A percentile compares a stretch with the other conserved stretches of the same genome.
Evolutionary conservation across 2,888 invertebrate genomes (phyloP).

Genomic region (Andrena trimmerana): DNA sequence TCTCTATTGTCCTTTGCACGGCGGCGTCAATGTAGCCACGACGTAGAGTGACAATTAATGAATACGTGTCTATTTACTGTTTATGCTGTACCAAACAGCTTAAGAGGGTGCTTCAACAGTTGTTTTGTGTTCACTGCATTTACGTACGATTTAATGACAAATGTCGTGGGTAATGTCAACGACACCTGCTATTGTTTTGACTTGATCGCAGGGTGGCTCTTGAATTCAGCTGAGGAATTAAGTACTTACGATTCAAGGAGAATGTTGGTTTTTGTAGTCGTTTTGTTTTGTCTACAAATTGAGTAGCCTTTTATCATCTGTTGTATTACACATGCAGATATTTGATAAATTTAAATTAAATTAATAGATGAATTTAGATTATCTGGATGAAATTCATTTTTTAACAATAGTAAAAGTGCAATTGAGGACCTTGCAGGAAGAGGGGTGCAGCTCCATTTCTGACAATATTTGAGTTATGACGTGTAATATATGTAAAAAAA

Average conservation of each 20-base stretch:
- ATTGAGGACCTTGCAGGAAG: too few species aligned
- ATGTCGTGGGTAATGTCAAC: constrained; percentile 22
- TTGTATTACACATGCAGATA: too few species aligned
- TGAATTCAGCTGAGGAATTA: constrained; percentile 12
- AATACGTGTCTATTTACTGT: constrained; percentile 21
- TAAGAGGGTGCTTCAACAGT: constrained; percentile 14
- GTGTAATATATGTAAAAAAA: too few species aligned
- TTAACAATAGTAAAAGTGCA: too few species aligned
- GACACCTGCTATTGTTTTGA: constrained; percentile 14
- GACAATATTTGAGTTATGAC: too few species aligned
- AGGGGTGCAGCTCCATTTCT: too few species aligned
- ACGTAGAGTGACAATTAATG: constrained; percentile 30
- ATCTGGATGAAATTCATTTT: too few species aligned
- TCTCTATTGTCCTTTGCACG: constrained; percentile 20
- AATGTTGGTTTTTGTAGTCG: too few species aligned
- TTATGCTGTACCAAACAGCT: constrained; percentile 4
- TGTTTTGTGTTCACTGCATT: not conserved
- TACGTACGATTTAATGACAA: constrained; percentile 20
- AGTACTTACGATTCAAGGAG: not conserved
- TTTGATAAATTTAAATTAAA: too few species aligned
- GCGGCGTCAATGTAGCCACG: constrained; percentile 12
- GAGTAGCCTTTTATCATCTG: not conserved
- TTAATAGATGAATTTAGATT: too few species aligned
- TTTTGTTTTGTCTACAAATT: not conserved
- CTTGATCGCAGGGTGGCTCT: not conserved